A percentile compares a stretch with the other conserved stretches of the same genome.
Conservation (phyloP, 2,888 invertebrate species). For the Stenurella melanura region DNA sequence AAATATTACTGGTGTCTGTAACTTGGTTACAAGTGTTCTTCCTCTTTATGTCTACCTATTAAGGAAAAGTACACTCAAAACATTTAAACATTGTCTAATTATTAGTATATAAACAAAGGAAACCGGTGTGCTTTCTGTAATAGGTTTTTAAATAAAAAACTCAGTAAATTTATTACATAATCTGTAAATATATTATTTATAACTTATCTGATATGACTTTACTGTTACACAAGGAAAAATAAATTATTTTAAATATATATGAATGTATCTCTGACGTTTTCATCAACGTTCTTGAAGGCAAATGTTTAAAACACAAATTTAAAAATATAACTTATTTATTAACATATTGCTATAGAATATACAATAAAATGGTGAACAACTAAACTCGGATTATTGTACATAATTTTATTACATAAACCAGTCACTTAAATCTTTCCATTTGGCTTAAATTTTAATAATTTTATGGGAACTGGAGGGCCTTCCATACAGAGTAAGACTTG, state of each 20-base stretch:
- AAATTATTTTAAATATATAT: slow-evolving; percentile 5
- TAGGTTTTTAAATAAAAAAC: slow-evolving; percentile 19
- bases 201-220: slow-evolving; percentile 24
- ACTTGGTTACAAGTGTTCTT: too few relatives aligned
- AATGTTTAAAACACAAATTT: slow-evolving; percentile 38
- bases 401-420: slow-evolving; percentile 33
- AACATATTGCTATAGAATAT: slow-evolving; percentile 62
- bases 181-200: slow-evolving; percentile 34
- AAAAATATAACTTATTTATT: slow-evolving; percentile 63
- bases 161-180: slow-evolving; percentile 9
- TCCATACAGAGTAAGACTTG: too few relatives aligned
- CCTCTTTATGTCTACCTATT: too few relatives aligned
- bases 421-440: too few relatives aligned
- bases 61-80: too few relatives aligned
- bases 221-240: slow-evolving; percentile 11
- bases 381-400: slow-evolving; percentile 41
- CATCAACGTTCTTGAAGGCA: slow-evolving; percentile 12
- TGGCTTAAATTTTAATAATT: too few relatives aligned
- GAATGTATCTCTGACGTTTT: neutral
- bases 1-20: too few relatives aligned
- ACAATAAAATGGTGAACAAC: slow-evolving; percentile 53
- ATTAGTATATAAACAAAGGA: neutral
- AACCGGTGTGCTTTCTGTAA: neutral
- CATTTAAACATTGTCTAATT: too few relatives aligned
- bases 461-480: too few relatives aligned